Conservation (phyloP, 2,113 vertebrate species). For the Probosciger aterrimus region DNA sequence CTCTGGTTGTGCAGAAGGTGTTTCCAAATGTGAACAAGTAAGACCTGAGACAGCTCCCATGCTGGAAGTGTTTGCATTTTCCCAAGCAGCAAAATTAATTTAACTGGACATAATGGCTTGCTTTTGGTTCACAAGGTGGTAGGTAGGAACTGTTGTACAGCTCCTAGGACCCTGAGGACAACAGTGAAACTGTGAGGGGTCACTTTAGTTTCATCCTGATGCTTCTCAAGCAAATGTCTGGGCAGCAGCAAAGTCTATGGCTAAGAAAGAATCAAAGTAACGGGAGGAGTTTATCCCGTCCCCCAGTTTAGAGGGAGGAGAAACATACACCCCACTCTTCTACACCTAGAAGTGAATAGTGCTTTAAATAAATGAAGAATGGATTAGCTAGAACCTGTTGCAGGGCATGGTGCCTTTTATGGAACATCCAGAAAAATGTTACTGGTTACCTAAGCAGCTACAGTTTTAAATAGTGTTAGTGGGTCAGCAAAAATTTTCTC, state of each 20-base stretch:
- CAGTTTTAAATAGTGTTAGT: not conserved
- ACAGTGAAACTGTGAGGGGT: not conserved
- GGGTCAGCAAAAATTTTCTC: not conserved
- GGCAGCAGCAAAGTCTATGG: not conserved
- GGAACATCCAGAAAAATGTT: not conserved
- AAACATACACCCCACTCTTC: not conserved
- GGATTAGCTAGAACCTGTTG: not conserved
- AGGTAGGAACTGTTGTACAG: not conserved
- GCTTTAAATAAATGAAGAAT: not conserved
- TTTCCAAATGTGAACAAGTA: not conserved
- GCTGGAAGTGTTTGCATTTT: not conserved
- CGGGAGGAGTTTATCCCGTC: not conserved
- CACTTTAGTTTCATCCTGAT: not conserved
- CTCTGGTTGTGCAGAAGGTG: not conserved
- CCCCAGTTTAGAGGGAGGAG: not conserved
- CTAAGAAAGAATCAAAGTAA: not conserved
- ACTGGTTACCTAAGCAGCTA: not conserved
- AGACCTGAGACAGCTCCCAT: not conserved
- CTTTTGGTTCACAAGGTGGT: not conserved
- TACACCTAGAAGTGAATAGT: not conserved
- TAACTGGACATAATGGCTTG: not conserved
- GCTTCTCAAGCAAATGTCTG: not conserved
- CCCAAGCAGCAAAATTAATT: not conserved
- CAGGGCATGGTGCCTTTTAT: not conserved
- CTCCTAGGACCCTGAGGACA: not conserved